Evolutionary conservation across 1,140 invertebrate genomes (phyloP).

Genomic region (Matsumurasca onukii): DNA sequence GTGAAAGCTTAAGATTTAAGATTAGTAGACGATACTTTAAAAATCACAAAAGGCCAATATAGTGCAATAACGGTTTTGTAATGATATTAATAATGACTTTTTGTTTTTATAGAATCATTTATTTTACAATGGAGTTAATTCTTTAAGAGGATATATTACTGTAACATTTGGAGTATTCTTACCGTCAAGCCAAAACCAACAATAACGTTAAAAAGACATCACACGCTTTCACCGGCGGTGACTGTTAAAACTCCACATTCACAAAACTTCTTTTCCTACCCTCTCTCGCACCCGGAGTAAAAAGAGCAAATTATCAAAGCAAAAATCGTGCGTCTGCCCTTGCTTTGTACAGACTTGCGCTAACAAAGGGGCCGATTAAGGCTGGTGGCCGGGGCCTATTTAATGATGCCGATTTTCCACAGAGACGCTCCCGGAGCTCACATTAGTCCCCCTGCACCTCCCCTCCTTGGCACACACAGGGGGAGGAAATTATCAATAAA

Average conservation of each 20-base stretch:
- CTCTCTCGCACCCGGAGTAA: not conserved
- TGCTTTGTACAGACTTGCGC: not conserved
- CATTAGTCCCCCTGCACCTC: not conserved
- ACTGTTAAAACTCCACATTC: not conserved
- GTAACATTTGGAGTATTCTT: too few species aligned
- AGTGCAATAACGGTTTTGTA: too few species aligned
- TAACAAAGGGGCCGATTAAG: slow-evolving; percentile 13
- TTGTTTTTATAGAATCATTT: too few species aligned
- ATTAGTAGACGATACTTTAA: too few species aligned
- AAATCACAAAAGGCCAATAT: too few species aligned
- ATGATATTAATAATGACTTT: too few species aligned
- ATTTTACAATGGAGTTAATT: too few species aligned
- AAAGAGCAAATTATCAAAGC: not conserved
- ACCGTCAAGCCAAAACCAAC: too few species aligned
- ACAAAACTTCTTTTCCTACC: not conserved
- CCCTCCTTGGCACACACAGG: too few species aligned
- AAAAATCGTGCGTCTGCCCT: not conserved
- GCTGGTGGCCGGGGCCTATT: not conserved
- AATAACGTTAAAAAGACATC: not conserved
- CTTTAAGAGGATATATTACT: too few species aligned
- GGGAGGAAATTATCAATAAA: slow-evolving; percentile 12
- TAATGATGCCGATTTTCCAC: slow-evolving; percentile 21
- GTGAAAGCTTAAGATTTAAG: too few species aligned
- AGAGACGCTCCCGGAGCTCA: not conserved
- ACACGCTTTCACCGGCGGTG: not conserved